Conservation (phyloP, 1,140 invertebrate species). For the Drosophila paulistorum region DNA sequence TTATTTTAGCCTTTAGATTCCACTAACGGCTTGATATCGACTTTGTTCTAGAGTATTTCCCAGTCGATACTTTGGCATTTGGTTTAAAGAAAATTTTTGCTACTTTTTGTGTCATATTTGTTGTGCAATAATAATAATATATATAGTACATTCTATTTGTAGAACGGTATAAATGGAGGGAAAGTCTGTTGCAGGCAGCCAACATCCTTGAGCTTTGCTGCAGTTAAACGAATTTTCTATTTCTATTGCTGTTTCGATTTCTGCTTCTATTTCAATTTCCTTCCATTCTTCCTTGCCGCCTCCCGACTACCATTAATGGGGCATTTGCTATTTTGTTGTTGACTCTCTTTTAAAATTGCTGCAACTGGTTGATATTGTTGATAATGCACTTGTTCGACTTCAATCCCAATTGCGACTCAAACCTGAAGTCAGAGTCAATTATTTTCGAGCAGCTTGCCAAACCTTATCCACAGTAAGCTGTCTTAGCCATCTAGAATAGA, state of each 20-base stretch:
- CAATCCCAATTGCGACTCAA: background rate
- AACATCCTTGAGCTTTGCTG: slow-evolving; percentile 9
- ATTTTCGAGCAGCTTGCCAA: background rate
- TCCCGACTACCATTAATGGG: background rate
- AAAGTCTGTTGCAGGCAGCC: slow-evolving; percentile 4
- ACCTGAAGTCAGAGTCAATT: background rate
- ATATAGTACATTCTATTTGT: slow-evolving; percentile 11
- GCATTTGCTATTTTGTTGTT: slow-evolving; percentile 2
- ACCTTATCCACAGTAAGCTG: background rate
- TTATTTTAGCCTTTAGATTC: no score
- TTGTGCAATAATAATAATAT: slow-evolving; percentile 72
- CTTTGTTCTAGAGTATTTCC: no score
- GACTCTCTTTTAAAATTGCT: background rate
- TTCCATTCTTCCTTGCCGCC: background rate
- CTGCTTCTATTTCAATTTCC: background rate
- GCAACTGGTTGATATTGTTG: slow-evolving; percentile 11
- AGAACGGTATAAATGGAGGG: background rate
- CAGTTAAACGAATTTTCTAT: slow-evolving; percentile 12
- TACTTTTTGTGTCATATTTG: slow-evolving; percentile 54
- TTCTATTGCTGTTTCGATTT: slow-evolving; percentile 15
- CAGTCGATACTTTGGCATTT: background rate
- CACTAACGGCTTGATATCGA: no score
- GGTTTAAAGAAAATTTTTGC: background rate
- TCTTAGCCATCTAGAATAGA: background rate
- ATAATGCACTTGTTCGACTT: background rate